Base-by-base conservation (phyloP, 2,888 invertebrate species). In the Coremacera marginata region DNA sequence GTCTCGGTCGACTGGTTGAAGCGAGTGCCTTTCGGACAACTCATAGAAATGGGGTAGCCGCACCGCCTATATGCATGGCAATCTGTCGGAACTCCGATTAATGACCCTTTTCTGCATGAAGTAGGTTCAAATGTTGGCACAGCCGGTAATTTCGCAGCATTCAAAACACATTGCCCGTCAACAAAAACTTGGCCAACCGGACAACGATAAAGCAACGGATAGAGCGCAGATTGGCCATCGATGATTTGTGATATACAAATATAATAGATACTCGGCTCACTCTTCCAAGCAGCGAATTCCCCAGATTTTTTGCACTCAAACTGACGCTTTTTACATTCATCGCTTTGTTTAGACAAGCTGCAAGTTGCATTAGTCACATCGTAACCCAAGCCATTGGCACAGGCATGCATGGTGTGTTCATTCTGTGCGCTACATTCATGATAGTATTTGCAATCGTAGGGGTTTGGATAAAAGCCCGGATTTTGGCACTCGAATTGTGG, bases 361-460 rank as follows among this genome's bases (percentile, higher is more conserved):
- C 88, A 88, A 44, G 80, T 82, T 9, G 80, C 77, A 0, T 82
- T 79, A 9, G 78, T 77, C 5, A 83, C 78, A 11, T 87, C 86
- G 79, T 84, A 88, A 3, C 82, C 86, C 1, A 81, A 79, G 4
- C 83, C 85, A 34, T 82, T 83, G 73, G 82, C 80, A 71, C 87
- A 86, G 55, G 81, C 81, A 0, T 77, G 79, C 0, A 83, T 84
- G 4, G 81, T 81, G 44, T 84, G 83, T 70, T 80, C 78, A 22
- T 83, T 84, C 5, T 75, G 80, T 0, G 80, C 79, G 63, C 79
- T 83, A 76, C 88, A 88, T 65, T 84, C 83, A 76, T 88, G 87
- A 76, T 87, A 88, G 63, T 81, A 83, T 76, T 85, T 86, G 65
- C 88, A 88, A 60, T 88, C 84, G 72, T 88, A 87, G 7, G 88